Percentiles rank a stretch among this genome's conserved stretches.
phyloP scores from a whole-genome alignment of 2,797 vertebrate genomes.

The Rhodeus uyekii region DNA sequence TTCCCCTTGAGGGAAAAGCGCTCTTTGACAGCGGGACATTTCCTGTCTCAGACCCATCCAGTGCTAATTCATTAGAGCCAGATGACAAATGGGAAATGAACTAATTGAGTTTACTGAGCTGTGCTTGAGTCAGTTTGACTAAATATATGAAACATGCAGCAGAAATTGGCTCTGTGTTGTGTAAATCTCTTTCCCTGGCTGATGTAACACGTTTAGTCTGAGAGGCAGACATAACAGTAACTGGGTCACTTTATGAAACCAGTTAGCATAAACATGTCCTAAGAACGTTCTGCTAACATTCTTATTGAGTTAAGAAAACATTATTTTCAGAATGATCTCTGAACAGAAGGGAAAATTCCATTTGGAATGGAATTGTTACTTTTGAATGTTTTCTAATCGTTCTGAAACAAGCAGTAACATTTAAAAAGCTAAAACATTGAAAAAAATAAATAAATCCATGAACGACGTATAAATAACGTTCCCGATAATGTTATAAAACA shows the following conservation, averaged over 20 bases:
- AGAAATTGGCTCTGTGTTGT: constrained; percentile 32
- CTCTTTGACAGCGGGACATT: constrained; percentile 20
- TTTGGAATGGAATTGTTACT: not conserved
- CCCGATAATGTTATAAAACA: no score
- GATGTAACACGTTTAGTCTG: constrained; percentile 34
- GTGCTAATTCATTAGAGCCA: constrained; percentile 47
- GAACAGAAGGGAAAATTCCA: not conserved
- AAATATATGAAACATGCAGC: constrained; percentile 42
- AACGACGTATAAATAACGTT: no score
- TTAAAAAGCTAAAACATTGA: no score
- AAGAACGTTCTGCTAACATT: not conserved
- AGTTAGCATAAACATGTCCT: not conserved
- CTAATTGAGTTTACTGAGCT: constrained; percentile 58
- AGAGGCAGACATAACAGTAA: constrained; percentile 13
- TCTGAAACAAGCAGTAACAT: no score
- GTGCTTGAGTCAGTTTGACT: constrained; percentile 46
- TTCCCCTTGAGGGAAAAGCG: constrained; percentile 36
- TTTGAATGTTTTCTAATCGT: no score
- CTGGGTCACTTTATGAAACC: not conserved
- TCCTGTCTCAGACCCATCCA: constrained; percentile 32
- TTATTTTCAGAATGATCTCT: not conserved
- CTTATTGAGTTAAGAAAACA: not conserved
- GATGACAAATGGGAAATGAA: constrained; percentile 67
- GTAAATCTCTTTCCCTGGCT: constrained; percentile 35
- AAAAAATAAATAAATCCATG: no score